Evolutionary conservation across 2,113 vertebrate genomes (phyloP), one percentile per base, ranked within the genome.

Genomic region (Nyctereutes procyonoides): DNA sequence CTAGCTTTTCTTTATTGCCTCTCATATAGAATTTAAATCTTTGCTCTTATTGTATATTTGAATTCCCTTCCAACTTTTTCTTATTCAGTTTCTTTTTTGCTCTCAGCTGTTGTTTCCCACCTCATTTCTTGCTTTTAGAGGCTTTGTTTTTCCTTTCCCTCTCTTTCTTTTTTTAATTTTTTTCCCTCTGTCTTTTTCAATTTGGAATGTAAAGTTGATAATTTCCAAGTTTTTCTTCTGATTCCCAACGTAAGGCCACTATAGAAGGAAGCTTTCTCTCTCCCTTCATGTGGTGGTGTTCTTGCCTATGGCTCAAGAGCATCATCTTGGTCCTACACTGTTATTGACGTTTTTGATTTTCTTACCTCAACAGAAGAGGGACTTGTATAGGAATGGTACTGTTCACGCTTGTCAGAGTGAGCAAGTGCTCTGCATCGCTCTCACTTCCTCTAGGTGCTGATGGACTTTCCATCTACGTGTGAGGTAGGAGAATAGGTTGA

Each of bases 51-150:
- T 85, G 74, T 13, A 28, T 55, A 28, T 60, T 96, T 80, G 81
- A 56, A 22, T 79, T 91, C 58, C 24, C 56, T 95, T 35, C 63
- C 15, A 51, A 24, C n/a, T 88, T 84, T 88, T 69, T 69, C 65
- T 79, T 74, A 30, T n/a, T 24, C 16, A 19, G 20, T 74, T 94
- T 76, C 32, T 32, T 85, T 94, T 96, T 65, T 63, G 60, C 51
- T 73, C 11, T 67, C 53, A 65, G 22, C 32, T 65, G 15, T 76
- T 81, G 62, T 73, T 74, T 55, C 24, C 35, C 16, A 5, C 74
- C 32, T 69, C 19, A 81, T 88, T 30, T 91, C 38, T 88, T 90
- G 51, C 14, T 58, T 93, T 95, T n/a, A 82, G 81, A 95, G 28
- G 17, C 28, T 79, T 10, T 26, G 35, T 35, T 77, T 79, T 43